Percentiles rank a stretch among this genome's conserved stretches.
Evolutionary conservation across 1,140 invertebrate genomes (phyloP).

Genomic region (Eubasilissa regina): DNA sequence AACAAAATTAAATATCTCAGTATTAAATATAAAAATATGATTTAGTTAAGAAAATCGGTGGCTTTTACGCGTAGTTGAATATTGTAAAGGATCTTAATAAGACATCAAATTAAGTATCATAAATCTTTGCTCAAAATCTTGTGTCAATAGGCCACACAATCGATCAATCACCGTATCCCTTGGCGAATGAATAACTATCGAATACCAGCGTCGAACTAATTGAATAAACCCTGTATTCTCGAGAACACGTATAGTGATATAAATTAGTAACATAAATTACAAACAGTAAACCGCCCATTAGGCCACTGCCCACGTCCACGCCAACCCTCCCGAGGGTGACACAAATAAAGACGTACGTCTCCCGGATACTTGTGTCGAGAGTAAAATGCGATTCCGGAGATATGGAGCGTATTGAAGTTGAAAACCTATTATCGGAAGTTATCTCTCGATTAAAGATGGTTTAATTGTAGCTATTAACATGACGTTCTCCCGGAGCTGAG

Average conservation of each 20-base stretch:
- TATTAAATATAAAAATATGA: too few relatives aligned
- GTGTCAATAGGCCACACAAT: slow-evolving; percentile 21
- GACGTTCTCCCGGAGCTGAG: too few relatives aligned
- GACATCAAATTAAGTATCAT: neutral
- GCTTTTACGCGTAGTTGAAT: too few relatives aligned
- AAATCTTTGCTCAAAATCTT: neutral
- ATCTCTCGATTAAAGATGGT: too few relatives aligned
- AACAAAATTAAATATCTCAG: too few relatives aligned
- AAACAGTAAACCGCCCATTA: slow-evolving; percentile 18
- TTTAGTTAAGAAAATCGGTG: too few relatives aligned
- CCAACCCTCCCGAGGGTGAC: slow-evolving; percentile 5
- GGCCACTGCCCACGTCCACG: slow-evolving; percentile 3
- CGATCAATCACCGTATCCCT: slow-evolving; percentile 24
- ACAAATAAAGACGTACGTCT: slow-evolving; percentile 27
- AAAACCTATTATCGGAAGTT: too few relatives aligned
- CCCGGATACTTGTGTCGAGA: neutral
- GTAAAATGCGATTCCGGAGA: neutral
- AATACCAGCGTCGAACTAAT: slow-evolving; percentile 9
- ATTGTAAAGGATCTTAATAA: neutral
- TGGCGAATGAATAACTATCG: neutral
- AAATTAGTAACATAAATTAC: slow-evolving; percentile 39
- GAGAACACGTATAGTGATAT: slow-evolving; percentile 19
- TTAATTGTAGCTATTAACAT: too few relatives aligned
- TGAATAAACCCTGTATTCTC: slow-evolving; percentile 19
- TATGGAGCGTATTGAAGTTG: too few relatives aligned